Evolutionary conservation across 1,140 invertebrate genomes (phyloP).

Genomic region (Mamestra configurata): DNA sequence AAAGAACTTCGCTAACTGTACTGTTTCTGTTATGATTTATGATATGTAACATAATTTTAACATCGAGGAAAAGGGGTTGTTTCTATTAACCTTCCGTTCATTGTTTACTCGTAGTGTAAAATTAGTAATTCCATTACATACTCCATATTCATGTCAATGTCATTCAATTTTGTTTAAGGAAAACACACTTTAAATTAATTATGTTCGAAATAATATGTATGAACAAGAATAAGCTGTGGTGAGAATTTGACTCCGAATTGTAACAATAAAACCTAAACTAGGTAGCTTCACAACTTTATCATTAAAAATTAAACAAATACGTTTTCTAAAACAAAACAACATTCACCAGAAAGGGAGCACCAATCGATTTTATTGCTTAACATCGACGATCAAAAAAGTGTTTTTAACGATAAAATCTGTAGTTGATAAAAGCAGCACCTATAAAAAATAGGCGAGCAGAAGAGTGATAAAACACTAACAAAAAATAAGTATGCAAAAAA

Average conservation of each 20-base stretch:
- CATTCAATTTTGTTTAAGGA: conserved; percentile 59
- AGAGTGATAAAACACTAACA: conserved; percentile 65
- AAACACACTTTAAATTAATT: conserved; percentile 55
- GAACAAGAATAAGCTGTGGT: too few relatives aligned
- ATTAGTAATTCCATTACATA: conserved; percentile 64
- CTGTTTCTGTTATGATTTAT: conserved; percentile 19
- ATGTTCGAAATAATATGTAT: conserved; percentile 40
- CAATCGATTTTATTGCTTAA: not conserved
- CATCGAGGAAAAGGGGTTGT: conserved; percentile 51
- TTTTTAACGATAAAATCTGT: conserved; percentile 47
- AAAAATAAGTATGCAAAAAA: conserved; percentile 65
- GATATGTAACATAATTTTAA: conserved; percentile 40
- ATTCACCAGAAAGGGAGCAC: not conserved
- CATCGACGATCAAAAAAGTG: conserved; percentile 26
- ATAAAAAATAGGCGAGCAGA: conserved; percentile 58
- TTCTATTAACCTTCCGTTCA: conserved; percentile 58
- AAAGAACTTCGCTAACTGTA: not conserved
- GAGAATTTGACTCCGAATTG: too few relatives aligned
- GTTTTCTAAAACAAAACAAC: not conserved
- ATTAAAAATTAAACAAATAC: not conserved
- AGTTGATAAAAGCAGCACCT: conserved; percentile 47
- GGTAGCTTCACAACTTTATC: not conserved
- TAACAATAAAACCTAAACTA: too few relatives aligned
- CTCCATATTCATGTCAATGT: conserved; percentile 63
- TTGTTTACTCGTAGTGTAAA: conserved; percentile 53